Base-by-base conservation (phyloP, 2,797 vertebrate species). In the Coreius guichenoti region DNA sequence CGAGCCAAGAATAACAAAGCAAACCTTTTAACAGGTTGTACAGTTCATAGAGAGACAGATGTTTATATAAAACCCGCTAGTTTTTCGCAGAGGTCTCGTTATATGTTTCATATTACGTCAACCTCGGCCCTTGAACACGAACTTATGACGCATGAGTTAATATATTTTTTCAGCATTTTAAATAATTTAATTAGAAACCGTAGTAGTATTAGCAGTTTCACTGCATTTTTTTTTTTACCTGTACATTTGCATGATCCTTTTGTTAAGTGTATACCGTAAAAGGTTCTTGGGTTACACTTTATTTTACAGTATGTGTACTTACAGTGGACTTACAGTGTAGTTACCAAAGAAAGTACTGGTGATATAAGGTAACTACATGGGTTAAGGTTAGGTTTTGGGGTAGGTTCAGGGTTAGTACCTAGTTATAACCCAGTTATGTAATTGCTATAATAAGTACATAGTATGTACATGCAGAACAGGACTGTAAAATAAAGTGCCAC, bases 51-150 rank as follows among this genome's bases (percentile, higher is more conserved):
- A 87, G 90, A 90, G 90, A 88, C 68, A 79, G 58, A 76, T 92
- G 90, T 90, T 82, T 89, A 90, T 89, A 84, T 86, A 73, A 93
- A 90, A 91, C 91, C 83, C 73, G 84, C 77, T 93, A 91, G 91
- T 79, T 89, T 89, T 70, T 80, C n/a, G 90, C 65, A 14, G 45
- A 85, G 43, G 68, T 67, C 68, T 79, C 56, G 26, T 72, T 63
- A 29, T 58, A 61, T n/a, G 75, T 80, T 86, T 69, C 72, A 51
- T 76, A 76, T 29, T 21, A 1, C 19, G 19, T 51, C 67, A 56
- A 74, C n/a, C 54, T 65, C 72, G 14, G 45, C 80, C 72, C 69
- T 70, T 69, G 69, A 87, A 87, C 70, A 45, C 72, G 49, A 85
- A 85, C 74, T 80, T 80, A 80, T 79, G 83, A 45, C 47, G 23